These are phyloP conservation scores for Choloepus hoffmanni DNA, from an alignment of 2,113 vertebrate genomes.

Conservation along the genomic window DNA sequence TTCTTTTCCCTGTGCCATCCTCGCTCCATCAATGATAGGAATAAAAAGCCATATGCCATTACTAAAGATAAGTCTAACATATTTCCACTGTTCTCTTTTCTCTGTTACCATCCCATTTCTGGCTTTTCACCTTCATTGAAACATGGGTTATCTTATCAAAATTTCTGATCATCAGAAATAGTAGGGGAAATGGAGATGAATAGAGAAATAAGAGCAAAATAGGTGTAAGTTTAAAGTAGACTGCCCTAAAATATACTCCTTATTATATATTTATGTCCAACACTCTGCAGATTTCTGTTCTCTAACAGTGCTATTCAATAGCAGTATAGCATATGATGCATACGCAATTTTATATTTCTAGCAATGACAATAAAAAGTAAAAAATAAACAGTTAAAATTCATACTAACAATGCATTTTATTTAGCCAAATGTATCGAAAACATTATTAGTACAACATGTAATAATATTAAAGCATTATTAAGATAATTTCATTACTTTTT, in stretches of 20 bases:
- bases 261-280: background rate
- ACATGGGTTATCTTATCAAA: background rate
- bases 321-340: background rate
- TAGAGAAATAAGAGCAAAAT: background rate
- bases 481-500: background rate
- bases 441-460: background rate
- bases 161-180: background rate
- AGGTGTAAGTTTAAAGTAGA: background rate
- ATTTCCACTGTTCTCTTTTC: background rate
- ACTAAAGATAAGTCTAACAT: background rate
- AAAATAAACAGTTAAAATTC: background rate
- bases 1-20: background rate
- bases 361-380: background rate
- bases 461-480: background rate
- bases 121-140: background rate
- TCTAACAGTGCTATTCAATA: background rate
- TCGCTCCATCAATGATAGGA: background rate
- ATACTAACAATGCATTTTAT: background rate
- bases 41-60: background rate
- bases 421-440: background rate
- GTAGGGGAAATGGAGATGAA: background rate
- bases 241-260: background rate
- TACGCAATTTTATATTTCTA: background rate
- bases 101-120: background rate
- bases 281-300: background rate